Conservation (phyloP, 2,113 vertebrate genomes). For the Microcebus ravelobensis region DNA sequence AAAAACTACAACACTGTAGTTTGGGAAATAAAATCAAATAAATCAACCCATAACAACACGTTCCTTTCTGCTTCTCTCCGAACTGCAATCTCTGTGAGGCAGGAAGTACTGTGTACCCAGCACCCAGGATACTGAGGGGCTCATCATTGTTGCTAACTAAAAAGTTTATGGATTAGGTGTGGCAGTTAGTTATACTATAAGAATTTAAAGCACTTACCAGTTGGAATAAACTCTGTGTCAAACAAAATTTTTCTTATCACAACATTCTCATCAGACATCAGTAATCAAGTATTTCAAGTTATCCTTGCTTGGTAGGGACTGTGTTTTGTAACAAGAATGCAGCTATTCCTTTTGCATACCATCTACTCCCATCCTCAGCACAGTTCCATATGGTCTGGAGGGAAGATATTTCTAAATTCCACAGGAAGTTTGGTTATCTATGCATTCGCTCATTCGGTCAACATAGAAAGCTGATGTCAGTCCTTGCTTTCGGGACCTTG, state of each 20-base stretch:
- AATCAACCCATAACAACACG: background rate
- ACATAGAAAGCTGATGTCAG: background rate
- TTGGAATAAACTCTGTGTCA: background rate
- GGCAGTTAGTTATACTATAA: background rate
- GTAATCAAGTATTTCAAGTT: background rate
- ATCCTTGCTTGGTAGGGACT: accelerated
- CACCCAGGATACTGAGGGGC: background rate
- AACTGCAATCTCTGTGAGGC: background rate
- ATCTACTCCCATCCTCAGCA: background rate
- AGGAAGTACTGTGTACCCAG: background rate
- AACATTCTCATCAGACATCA: background rate
- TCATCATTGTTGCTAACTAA: background rate
- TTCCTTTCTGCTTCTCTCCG: background rate
- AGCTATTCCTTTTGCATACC: too few relatives aligned
- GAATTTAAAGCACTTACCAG: background rate
- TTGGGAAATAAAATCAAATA: background rate
- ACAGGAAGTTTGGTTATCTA: background rate
- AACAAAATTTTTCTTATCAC: background rate
- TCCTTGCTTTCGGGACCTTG: background rate
- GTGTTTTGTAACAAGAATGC: background rate
- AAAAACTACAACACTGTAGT: background rate
- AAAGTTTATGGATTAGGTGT: background rate
- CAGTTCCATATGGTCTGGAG: background rate
- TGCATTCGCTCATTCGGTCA: background rate
- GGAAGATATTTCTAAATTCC: background rate